Conservation (phyloP, 2,797 vertebrate species). For the Sebastes nivosus region DNA sequence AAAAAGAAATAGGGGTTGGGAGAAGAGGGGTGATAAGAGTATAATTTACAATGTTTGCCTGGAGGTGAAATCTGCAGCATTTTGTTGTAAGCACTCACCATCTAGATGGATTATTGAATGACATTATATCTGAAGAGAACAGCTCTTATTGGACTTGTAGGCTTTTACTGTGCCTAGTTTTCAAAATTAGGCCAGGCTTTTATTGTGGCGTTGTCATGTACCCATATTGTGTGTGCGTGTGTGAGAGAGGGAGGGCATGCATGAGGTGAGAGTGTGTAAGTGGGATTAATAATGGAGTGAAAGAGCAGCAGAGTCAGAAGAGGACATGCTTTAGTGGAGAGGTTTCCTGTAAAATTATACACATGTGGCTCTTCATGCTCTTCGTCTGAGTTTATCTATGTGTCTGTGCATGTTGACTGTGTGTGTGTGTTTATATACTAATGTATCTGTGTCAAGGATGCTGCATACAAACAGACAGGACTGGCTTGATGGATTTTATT, state of each 20-base stretch:
- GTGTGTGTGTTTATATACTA: background rate
- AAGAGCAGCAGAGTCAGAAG: slow-evolving; percentile 30
- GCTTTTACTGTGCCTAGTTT: slow-evolving; percentile 30
- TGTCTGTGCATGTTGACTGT: background rate
- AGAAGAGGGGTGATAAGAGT: slow-evolving; percentile 14
- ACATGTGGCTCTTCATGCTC: slow-evolving; percentile 2
- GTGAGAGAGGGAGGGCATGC: background rate
- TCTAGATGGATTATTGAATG: slow-evolving; percentile 59
- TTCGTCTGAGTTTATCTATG: slow-evolving; percentile 14
- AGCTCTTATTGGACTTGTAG: slow-evolving; percentile 14
- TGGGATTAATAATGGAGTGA: slow-evolving; percentile 73
- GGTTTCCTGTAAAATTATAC: slow-evolving; percentile 25
- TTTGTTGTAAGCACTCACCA: background rate
- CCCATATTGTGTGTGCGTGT: slow-evolving; percentile 6
- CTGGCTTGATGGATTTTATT: slow-evolving; percentile 72
- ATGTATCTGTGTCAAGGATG: slow-evolving; percentile 63
- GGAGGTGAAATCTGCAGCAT: slow-evolving; percentile 31
- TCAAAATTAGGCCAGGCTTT: slow-evolving; percentile 29
- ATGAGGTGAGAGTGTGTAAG: slow-evolving; percentile 48
- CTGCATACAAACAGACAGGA: slow-evolving; percentile 41
- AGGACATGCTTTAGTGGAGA: slow-evolving; percentile 45
- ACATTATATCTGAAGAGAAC: slow-evolving; percentile 29
- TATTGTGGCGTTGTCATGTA: slow-evolving; percentile 15
- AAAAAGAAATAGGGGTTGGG: slow-evolving; percentile 9
- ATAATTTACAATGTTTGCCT: slow-evolving; percentile 42